Evolutionary conservation across 2,113 vertebrate species (phyloP).

Genomic region (Callorhinus ursinus): DNA sequence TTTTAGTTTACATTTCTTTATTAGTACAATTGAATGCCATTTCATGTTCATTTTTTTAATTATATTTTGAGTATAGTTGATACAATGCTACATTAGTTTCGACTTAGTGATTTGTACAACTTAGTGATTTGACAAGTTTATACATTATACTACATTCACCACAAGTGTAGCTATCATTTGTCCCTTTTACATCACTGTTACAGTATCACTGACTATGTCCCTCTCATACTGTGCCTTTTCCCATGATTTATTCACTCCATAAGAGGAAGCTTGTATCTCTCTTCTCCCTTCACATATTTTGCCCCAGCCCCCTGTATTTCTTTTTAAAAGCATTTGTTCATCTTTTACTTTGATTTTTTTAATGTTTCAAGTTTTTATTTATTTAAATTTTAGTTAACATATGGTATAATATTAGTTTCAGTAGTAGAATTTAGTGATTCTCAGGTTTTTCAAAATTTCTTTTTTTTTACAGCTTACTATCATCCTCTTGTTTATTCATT

Average conservation of each 20-base stretch:
- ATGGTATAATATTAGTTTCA: too few species aligned
- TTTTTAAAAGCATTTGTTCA: neutral
- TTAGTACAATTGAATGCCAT: neutral
- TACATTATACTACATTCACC: neutral
- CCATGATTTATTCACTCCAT: neutral
- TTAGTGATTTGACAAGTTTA: neutral
- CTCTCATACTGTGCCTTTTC: neutral
- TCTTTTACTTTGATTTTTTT: neutral
- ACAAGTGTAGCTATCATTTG: neutral
- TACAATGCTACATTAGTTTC: neutral
- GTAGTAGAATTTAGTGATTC: too few species aligned
- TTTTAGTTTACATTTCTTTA: conserved; percentile 3
- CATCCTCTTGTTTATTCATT: too few species aligned
- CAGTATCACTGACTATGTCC: neutral
- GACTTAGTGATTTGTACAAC: neutral
- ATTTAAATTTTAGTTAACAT: too few species aligned
- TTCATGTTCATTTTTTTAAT: neutral
- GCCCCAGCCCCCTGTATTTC: neutral
- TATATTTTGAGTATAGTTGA: neutral
- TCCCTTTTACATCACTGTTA: neutral
- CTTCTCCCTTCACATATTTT: neutral
- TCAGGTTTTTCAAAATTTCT: neutral
- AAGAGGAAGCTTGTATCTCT: neutral
- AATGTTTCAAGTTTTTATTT: too few species aligned
- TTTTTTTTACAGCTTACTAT: neutral